phyloP scores from a whole-genome alignment of 2,797 vertebrate genomes.

The Sebastes vulpes region DNA sequence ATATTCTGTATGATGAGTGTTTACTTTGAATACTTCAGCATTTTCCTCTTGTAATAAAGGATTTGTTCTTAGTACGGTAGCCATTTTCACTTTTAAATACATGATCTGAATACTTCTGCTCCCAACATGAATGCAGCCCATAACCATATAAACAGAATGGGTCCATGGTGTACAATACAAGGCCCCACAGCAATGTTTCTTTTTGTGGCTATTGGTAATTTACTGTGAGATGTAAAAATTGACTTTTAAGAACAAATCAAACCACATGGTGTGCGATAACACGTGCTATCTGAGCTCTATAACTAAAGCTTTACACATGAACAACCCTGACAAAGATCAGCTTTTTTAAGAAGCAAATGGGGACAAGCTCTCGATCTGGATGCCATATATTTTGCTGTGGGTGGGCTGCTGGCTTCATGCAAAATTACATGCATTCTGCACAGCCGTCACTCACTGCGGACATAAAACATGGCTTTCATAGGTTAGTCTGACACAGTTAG shows the following conservation, averaged over 20 bases:
- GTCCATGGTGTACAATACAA: constrained; percentile 2
- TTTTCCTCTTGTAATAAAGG: not conserved
- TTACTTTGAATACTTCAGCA: not conserved
- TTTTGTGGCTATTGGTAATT: constrained; percentile 8
- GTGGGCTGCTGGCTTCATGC: constrained; percentile 63
- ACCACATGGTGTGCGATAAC: constrained; percentile 26
- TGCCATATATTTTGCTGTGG: constrained; percentile 49
- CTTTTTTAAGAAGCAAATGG: constrained; percentile 25
- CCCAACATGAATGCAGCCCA: not conserved
- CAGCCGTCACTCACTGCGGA: constrained; percentile 58
- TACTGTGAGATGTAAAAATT: constrained; percentile 18
- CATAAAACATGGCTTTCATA: constrained; percentile 51
- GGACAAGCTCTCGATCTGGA: constrained; percentile 46
- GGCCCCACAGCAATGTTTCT: not conserved
- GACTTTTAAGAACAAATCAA: constrained; percentile 44
- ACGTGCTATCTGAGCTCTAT: constrained; percentile 22
- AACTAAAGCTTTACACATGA: constrained; percentile 16
- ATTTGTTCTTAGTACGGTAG: not conserved
- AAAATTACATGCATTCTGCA: constrained; percentile 55
- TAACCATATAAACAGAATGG: not conserved
- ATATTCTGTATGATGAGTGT: not conserved
- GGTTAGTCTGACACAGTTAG: constrained; percentile 40
- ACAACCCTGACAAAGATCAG: constrained; percentile 12
- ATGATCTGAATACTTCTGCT: not conserved
- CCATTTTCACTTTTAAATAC: not conserved